Conservation (phyloP, 2,113 vertebrate genomes). For the Spheniscus mendiculus region DNA sequence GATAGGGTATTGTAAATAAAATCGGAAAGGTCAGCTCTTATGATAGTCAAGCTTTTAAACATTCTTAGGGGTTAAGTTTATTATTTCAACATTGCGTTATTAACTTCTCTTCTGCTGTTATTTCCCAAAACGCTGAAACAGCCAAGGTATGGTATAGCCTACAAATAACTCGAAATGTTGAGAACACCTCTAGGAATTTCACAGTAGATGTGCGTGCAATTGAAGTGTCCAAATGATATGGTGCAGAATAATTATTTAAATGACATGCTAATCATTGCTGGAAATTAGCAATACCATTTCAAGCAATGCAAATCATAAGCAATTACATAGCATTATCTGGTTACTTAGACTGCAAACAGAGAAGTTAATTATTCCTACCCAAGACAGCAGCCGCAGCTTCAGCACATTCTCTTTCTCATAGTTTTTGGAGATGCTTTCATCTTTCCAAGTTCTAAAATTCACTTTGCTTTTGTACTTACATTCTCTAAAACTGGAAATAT, state of each 20-base stretch:
- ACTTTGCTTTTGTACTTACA: not conserved
- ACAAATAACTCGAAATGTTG: not conserved
- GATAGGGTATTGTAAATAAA: not conserved
- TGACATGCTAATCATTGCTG: conserved; percentile 25
- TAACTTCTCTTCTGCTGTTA: not conserved
- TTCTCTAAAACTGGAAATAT: not conserved
- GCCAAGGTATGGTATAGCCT: not conserved
- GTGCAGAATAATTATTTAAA: conserved; percentile 62
- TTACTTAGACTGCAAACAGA: conserved; percentile 31
- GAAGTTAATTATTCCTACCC: conserved; percentile 24
- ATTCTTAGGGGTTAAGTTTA: not conserved
- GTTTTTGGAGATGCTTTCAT: conserved; percentile 5
- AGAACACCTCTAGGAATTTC: conserved; percentile 34
- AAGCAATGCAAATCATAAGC: conserved; percentile 35
- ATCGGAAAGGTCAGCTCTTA: not conserved
- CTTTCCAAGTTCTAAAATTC: not conserved
- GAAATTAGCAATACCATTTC: conserved; percentile 61
- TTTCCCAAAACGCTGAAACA: not conserved
- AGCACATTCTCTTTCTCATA: not conserved
- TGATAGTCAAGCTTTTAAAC: not conserved
- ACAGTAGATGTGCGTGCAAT: conserved; percentile 3
- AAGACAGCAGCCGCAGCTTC: not conserved
- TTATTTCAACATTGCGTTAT: not conserved
- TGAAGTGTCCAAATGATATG: conserved; percentile 24
- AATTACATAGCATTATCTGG: conserved; percentile 59